Evolutionary conservation across 2,888 invertebrate species (phyloP).

Genomic region (Drosophila bunnanda): DNA sequence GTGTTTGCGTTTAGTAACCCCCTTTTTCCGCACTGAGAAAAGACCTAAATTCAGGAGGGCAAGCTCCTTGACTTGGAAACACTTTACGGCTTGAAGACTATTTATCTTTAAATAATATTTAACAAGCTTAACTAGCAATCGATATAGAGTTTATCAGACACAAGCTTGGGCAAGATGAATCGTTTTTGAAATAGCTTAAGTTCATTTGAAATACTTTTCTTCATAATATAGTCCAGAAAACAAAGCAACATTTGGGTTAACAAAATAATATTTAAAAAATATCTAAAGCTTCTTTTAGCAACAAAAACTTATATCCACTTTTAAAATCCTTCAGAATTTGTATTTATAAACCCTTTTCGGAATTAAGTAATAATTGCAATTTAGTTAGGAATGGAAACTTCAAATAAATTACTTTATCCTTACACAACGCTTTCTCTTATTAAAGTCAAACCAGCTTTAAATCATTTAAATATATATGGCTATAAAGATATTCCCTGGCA

Average conservation of each 20-base stretch:
- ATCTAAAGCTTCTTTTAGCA: not conserved
- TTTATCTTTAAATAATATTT: conserved; percentile 8
- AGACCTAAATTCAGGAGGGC: conserved; percentile 4
- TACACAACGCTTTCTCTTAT: not conserved
- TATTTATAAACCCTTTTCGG: not conserved
- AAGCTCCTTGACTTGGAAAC: conserved; percentile 11
- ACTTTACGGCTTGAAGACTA: not conserved
- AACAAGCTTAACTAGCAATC: conserved; percentile 1
- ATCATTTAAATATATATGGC: not conserved
- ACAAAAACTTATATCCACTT: not conserved
- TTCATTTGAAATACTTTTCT: not conserved
- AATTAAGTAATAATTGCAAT: not conserved
- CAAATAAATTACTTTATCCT: not conserved
- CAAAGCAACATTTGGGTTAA: no score
- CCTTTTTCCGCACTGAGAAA: conserved; percentile 22
- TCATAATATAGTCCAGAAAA: not conserved
- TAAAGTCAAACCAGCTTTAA: not conserved
- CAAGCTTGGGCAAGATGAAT: not conserved
- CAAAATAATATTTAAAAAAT: not conserved
- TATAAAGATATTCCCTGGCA: not conserved
- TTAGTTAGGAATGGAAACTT: not conserved
- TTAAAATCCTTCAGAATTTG: not conserved
- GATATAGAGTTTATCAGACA: no score
- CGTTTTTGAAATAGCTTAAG: not conserved
- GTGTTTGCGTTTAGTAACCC: conserved; percentile 71